A percentile compares a stretch with the other conserved stretches of the same genome.
These are phyloP conservation scores for Eolophus roseicapilla DNA, from an alignment of 2,113 vertebrate genomes.

Conservation along the genomic window DNA sequence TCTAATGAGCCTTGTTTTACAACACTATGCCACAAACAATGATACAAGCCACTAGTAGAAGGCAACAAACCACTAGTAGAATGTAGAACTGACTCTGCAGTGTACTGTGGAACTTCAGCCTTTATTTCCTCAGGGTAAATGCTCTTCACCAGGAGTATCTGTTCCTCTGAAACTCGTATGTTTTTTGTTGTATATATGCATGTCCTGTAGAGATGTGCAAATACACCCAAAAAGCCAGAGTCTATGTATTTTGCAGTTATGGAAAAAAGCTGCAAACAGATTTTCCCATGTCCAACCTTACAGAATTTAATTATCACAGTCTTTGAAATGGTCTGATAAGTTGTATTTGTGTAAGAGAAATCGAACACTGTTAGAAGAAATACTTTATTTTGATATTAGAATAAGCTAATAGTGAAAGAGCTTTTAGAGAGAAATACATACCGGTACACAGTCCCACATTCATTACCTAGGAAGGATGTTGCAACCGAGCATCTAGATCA, in stretches of 20 bases:
- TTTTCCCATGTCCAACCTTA: not conserved
- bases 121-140: conserved; percentile 77
- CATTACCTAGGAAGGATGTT: not conserved
- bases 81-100: not conserved
- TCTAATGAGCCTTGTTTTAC: not conserved
- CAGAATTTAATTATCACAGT: not conserved
- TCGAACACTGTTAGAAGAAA: not conserved
- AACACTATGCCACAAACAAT: not conserved
- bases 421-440: not conserved
- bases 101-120: not conserved
- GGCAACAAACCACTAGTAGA: not conserved
- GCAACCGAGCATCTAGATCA: not conserved
- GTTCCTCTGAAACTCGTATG: conserved; percentile 56
- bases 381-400: not conserved
- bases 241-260: not conserved
- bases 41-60: not conserved
- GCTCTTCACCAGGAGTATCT: conserved; percentile 69
- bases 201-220: conserved; percentile 58
- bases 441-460: accelerated
- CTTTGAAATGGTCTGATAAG: not conserved
- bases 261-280: not conserved
- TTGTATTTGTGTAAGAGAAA: not conserved
- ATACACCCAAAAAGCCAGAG: not conserved
- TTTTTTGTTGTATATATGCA: conserved; percentile 64
- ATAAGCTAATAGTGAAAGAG: not conserved